Base-by-base conservation (phyloP, 2,113 vertebrate species). In the Leucosticte australis region DNA sequence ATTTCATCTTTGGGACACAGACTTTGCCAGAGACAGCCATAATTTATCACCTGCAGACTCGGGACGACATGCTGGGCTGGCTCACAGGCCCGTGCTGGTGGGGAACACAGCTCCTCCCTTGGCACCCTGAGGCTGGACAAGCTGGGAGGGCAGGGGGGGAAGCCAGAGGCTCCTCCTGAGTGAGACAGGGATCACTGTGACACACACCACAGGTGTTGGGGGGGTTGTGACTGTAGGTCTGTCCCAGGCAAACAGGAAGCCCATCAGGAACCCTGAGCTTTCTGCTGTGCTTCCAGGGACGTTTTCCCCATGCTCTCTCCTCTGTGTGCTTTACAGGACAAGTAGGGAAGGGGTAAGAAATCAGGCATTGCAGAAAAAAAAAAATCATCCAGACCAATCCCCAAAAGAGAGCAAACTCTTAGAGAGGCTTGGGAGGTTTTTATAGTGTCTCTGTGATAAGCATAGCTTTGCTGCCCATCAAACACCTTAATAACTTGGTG, bases 71-170 rank as follows among this genome's bases (percentile, higher is more conserved):
- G 0, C 9, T 47, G 67, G 44, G 16, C 28, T 37, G 22, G 37
- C 11, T 87, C 28, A 41, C 13, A 26, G 21, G 68, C 35, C 24
- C 0, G 0, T 3, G 55, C n/a, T 46, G 44, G 15, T 1, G 3
- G 31, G 41, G 24, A 42, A 20, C 4, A 0, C 64, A 10, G 26
- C 47, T 74, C 33, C 28, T 47, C 15, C 47, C 35, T 22, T 2
- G 7, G 30, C 19, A 28, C 31, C 0, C 0, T 11, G 56, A 1
- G 1, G 19, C 30, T 11, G 9, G 50, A 11, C 2, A 3, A 28
- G 47, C 41, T 23, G 63, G 41, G 67, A 80, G 50, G 59, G 23
- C 63, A 31, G 22, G 7, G 22, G 3, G 30, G 47, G 71, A 30
- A 59, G 56, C 22, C 64, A 44, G 27, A 2, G 27, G 47, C 21